phyloP scores from a whole-genome alignment of 2,888 invertebrate genomes.

The Drosophila stalkeri region DNA sequence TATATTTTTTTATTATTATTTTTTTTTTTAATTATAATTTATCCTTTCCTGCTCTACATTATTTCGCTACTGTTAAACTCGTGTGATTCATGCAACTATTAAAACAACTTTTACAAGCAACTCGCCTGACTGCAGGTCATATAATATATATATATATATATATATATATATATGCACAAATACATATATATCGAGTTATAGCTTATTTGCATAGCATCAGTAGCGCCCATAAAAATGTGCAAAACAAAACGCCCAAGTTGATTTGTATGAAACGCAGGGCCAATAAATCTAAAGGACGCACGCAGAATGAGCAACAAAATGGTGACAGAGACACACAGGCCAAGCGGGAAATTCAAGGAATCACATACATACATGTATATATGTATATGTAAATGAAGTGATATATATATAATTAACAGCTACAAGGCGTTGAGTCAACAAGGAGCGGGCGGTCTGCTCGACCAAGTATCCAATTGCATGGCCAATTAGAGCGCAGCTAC shows the following conservation, averaged over 20 bases:
- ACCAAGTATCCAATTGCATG: constrained; percentile 45
- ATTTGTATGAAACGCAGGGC: constrained; percentile 57
- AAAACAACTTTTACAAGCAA: not conserved
- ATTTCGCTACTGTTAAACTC: constrained; percentile 12
- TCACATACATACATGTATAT: not conserved
- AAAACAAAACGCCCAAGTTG: constrained; percentile 73
- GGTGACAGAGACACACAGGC: constrained; percentile 51
- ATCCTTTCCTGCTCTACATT: not conserved
- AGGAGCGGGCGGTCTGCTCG: constrained; percentile 3
- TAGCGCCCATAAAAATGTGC: constrained; percentile 81
- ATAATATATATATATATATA: not conserved
- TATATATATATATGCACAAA: not conserved
- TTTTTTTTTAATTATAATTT: too few relatives aligned
- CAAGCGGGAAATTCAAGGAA: constrained; percentile 29
- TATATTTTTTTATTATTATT: too few relatives aligned
- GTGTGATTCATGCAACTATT: constrained; percentile 11
- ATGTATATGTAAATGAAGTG: constrained; percentile 60
- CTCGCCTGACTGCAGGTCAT: not conserved
- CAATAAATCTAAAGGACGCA: constrained; percentile 62
- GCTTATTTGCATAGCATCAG: constrained; percentile 80
- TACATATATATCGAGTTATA: constrained; percentile 4
- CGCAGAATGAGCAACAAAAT: constrained; percentile 21
- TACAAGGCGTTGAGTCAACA: constrained; percentile 52
- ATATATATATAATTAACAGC: constrained; percentile 68
- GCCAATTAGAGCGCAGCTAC: constrained; percentile 55